phyloP scores from a whole-genome alignment of 1,140 invertebrate genomes.

The Lasioglossum albipes region DNA sequence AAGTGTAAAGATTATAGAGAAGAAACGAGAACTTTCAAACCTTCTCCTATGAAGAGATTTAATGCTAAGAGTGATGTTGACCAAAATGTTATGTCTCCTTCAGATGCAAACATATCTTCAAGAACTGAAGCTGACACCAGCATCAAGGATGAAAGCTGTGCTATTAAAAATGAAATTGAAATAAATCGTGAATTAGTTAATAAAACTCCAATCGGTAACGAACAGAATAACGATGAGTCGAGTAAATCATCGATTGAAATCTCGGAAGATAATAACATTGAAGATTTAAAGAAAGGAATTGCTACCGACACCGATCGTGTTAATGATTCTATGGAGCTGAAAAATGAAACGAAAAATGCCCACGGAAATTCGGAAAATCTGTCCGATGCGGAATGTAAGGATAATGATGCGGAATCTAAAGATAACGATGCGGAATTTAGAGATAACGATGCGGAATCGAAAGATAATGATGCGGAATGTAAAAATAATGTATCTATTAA shows the following conservation, averaged over 20 bases:
- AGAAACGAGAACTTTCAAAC: neutral
- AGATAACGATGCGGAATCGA: conserved; percentile 7
- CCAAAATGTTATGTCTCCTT: neutral
- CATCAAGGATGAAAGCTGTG: neutral
- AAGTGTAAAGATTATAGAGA: neutral
- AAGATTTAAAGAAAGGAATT: neutral
- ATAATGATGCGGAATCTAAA: neutral
- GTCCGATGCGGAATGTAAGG: neutral
- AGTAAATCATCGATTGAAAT: neutral
- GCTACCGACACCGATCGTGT: neutral
- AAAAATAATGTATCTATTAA: conserved; percentile 14
- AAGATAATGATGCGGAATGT: conserved; percentile 4
- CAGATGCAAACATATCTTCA: conserved; percentile 14
- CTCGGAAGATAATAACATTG: neutral
- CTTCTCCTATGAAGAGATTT: neutral
- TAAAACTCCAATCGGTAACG: neutral
- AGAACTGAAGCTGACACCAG: neutral
- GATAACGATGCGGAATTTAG: conserved; percentile 11
- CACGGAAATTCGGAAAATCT: conserved; percentile 8
- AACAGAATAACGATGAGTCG: neutral
- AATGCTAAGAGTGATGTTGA: conserved; percentile 6
- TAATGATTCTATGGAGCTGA: neutral
- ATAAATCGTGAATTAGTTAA: neutral
- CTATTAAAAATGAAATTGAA: neutral
- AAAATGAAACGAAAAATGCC: neutral